Base-by-base conservation (phyloP, 2,888 invertebrate species). In the Ennomos fuscantarius region DNA sequence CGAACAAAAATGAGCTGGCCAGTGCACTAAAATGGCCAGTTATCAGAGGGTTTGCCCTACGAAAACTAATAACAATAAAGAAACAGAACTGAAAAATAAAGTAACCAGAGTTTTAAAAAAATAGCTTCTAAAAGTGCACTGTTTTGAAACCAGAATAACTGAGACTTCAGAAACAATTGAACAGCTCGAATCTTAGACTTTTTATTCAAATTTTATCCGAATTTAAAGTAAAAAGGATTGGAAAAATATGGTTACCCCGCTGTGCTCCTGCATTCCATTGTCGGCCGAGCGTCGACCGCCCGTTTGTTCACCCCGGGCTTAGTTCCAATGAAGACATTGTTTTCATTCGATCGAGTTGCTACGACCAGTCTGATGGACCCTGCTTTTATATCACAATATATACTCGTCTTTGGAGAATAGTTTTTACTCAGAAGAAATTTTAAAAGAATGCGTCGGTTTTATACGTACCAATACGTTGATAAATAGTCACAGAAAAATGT, bases 311-410 rank as follows among this genome's bases (percentile, higher is more conserved):
- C 65, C 67, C 60, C 60, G 32, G 36, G 45, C 40, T 57, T 49
- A 33, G 54, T 53, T 53, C 46, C 60, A 53, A 63, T 59, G 62
- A 62, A 67, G 60, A 65, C 62, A 61, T 65, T 65, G 65, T 62
- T 67, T 67, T 65, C 55, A 60, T 67, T 62, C 65, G 55, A 65
- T 65, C 57, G 61, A 63, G 57, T 59, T 54, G 41, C 53, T 43
- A 34, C 45, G 45, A 52, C 46, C 33, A 51, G 46, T 55, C 54
- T 48, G 60, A 45, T 36, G 49, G 44, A 54, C 50, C 50, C 41
- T 48, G 12, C 39, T 46, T 35, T 24, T 41, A n/a, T 45, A 44
- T 43, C 39, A 2, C 33, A 1, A 39, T 41, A 34, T 46, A 15
- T 24, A 45, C 34, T 33, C 31, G 5, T 12, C 39, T 43, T 11